Conservation (phyloP, 2,797 vertebrate species). For the Ciconia nigra region DNA sequence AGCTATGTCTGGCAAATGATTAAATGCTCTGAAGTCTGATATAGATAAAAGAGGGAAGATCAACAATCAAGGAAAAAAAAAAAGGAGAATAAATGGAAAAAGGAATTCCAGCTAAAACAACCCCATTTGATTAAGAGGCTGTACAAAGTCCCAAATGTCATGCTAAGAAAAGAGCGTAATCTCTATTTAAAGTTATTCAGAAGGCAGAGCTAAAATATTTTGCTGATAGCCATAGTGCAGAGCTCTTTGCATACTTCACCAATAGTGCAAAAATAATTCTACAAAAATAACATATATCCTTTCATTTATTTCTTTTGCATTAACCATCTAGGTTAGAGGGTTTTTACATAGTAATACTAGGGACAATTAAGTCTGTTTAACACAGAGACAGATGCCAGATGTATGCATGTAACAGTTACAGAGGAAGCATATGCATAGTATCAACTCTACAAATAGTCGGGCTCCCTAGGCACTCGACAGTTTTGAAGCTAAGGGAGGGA, state of each 20-base stretch:
- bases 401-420: slow-evolving; percentile 49
- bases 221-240: background rate
- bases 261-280: background rate
- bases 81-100: slow-evolving; percentile 9
- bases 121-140: slow-evolving; percentile 21
- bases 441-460: slow-evolving; percentile 61
- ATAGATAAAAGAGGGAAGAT: background rate
- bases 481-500: slow-evolving; percentile 66
- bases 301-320: background rate
- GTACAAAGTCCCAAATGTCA: background rate
- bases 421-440: slow-evolving; percentile 58
- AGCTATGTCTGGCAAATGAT: slow-evolving; percentile 7
- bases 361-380: slow-evolving; percentile 62
- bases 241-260: background rate
- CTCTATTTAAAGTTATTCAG: slow-evolving; percentile 27
- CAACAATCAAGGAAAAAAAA: background rate
- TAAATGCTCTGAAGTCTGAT: slow-evolving; percentile 30
- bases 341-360: slow-evolving; percentile 2
- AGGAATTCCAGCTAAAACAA: slow-evolving; percentile 22
- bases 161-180: background rate
- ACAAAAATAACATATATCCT: background rate
- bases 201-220: slow-evolving; percentile 16
- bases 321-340: background rate
- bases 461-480: slow-evolving; percentile 48
- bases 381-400: slow-evolving; percentile 56